Evolutionary conservation across 2,797 vertebrate genomes (phyloP), one percentile per base, ranked within the genome.

Genomic region (Anas acuta): DNA sequence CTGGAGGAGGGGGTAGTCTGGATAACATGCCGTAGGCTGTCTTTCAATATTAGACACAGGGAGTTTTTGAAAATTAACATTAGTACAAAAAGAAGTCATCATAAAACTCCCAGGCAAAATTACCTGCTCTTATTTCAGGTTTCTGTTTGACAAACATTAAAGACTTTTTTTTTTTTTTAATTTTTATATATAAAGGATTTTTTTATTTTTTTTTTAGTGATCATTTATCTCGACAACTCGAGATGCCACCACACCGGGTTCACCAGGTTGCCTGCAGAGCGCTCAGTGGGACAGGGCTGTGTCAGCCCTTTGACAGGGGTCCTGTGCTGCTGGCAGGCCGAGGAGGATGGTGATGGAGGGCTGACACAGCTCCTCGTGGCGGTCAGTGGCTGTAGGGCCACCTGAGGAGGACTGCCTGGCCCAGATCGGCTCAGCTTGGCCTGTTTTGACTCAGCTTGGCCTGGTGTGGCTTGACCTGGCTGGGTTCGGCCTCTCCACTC

Each of bases 41-140:
- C 96, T 98, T 98, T 98, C 97, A 97, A 3, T 97, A 98, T 98
- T 98, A 98, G 97, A 96, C 97, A 96, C 76, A 35, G 51, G 97
- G 97, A 97, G 65, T 97, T 98, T 96, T 96, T 96, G 56, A 96
- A 95, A 97, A 97, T 95, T 97, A 97, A 94, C 96, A 94, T 92
- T 95, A 97, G 95, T 96, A 97, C 92, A 93, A 97, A 84, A 97
- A 97, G 92, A 96, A 96, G 97, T 97, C 91, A 94, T 92, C 84
- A 13, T 47, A 90, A 97, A 96, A 95, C 79, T 95, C 95, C 96
- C 91, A 94, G 80, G 86, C 43, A 93, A 97, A 96, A 95, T 65
- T 89, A 94, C 93, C 81, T 93, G 84, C 9, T 90, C 84, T 65
- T 94, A 80, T 92, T 93, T 83, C 67, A 89, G 65, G 84, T 94